These are phyloP conservation scores for Plebejus melissa DNA, from an alignment of 2,888 invertebrate genomes.

Conservation along the genomic window DNA sequence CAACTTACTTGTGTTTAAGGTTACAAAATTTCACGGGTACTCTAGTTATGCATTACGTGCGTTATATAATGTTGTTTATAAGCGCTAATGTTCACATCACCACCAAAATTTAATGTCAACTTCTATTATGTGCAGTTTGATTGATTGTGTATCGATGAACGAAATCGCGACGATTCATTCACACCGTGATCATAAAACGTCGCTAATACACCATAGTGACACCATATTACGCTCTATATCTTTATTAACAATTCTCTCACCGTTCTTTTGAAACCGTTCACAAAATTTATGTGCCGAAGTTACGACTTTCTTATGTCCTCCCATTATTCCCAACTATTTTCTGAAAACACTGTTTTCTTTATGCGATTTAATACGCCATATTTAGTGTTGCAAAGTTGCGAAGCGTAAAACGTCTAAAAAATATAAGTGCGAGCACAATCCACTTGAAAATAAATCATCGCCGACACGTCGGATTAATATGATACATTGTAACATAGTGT, in stretches of 20 bases:
- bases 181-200: slow-evolving; percentile 65
- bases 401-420: slow-evolving; percentile 63
- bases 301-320: slow-evolving; percentile 72
- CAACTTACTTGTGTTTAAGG: neutral
- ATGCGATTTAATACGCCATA: slow-evolving; percentile 72
- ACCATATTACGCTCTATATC: slow-evolving; percentile 74
- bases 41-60: neutral
- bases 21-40: neutral
- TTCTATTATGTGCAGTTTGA: slow-evolving; percentile 39
- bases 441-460: slow-evolving; percentile 65
- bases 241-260: slow-evolving; percentile 75
- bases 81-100: slow-evolving; percentile 21
- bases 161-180: slow-evolving; percentile 51
- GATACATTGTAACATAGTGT: slow-evolving; percentile 43
- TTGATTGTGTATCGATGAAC: slow-evolving; percentile 50
- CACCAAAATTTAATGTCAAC: slow-evolving; percentile 5
- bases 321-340: slow-evolving; percentile 72
- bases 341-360: slow-evolving; percentile 77
- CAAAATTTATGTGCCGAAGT: slow-evolving; percentile 69
- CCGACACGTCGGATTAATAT: slow-evolving; percentile 53
- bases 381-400: slow-evolving; percentile 70
- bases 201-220: slow-evolving; percentile 74
- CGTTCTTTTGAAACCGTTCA: slow-evolving; percentile 68
- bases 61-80: neutral
- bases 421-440: slow-evolving; percentile 57